A percentile compares a stretch with the other conserved stretches of the same genome.
Evolutionary conservation across 1,140 invertebrate species (phyloP).

Genomic region (Nasonia giraulti): DNA sequence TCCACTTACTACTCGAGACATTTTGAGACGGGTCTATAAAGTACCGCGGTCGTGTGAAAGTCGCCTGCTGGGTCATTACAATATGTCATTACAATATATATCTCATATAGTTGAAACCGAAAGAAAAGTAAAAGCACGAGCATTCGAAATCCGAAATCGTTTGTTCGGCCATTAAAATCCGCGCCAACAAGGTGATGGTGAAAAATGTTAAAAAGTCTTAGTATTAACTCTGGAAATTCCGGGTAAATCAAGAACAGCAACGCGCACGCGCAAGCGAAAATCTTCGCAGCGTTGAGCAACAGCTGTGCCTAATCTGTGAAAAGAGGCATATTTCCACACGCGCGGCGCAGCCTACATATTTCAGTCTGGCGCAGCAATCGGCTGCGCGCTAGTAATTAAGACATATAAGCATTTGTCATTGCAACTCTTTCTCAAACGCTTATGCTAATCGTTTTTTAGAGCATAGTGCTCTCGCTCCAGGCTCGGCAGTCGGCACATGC

Average conservation of each 20-base stretch:
- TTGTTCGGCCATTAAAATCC: too few species aligned
- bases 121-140: not conserved
- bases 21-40: not conserved
- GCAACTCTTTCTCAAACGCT: constrained; percentile 32
- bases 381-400: not conserved
- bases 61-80: not conserved
- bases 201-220: too few species aligned
- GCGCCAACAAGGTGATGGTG: too few species aligned
- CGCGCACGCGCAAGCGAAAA: too few species aligned
- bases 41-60: not conserved
- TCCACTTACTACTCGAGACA: not conserved
- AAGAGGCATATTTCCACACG: not conserved
- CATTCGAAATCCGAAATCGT: too few species aligned
- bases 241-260: too few species aligned
- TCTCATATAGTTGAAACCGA: not conserved
- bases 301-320: not conserved
- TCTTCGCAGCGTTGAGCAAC: not conserved
- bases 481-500: constrained; percentile 24
- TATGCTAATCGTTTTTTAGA: constrained; percentile 39
- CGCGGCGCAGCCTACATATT: not conserved
- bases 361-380: too few species aligned
- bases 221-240: too few species aligned
- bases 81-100: too few species aligned
- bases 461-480: constrained; percentile 1
- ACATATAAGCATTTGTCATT: constrained; percentile 17